Percentiles rank a stretch among this genome's conserved stretches.
These are phyloP conservation scores for Echinometra lucunter DNA, from an alignment of 53 echinoderm and acorn worm genomes.

Conservation along the genomic window DNA sequence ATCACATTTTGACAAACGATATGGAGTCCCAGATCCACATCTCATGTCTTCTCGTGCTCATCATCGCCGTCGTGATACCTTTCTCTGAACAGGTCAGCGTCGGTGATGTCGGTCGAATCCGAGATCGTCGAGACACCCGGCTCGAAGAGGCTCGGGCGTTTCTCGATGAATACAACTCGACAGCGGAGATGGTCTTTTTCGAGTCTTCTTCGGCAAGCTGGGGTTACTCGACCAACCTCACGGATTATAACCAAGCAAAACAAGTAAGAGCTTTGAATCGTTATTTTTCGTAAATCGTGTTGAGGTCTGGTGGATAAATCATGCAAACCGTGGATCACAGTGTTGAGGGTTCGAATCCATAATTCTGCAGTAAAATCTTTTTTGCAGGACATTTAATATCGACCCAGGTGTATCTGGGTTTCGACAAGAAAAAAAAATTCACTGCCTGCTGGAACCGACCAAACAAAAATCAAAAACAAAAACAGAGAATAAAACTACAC, in stretches of 20 bases:
- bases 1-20: background rate
- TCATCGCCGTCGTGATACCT: background rate
- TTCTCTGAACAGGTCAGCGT: background rate
- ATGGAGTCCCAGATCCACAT: background rate
- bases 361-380: too few relatives aligned
- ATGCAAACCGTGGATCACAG: too few relatives aligned
- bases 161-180: constrained; percentile 68
- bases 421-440: too few relatives aligned
- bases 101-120: background rate
- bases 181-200: constrained; percentile 74
- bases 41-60: background rate
- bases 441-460: too few relatives aligned
- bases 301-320: too few relatives aligned
- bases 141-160: constrained; percentile 76
- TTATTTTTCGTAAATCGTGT: too few relatives aligned
- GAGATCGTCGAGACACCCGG: background rate
- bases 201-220: constrained; percentile 71
- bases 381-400: too few relatives aligned
- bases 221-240: constrained; percentile 85
- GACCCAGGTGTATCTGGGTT: too few relatives aligned
- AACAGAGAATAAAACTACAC: too few relatives aligned
- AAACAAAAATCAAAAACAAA: too few relatives aligned
- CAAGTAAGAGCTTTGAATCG: constrained; percentile 65
- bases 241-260: constrained; percentile 82
- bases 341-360: too few relatives aligned